These are phyloP conservation scores for Chymomyza amoena DNA, from an alignment of 2,888 invertebrate species.

Conservation along the genomic window DNA sequence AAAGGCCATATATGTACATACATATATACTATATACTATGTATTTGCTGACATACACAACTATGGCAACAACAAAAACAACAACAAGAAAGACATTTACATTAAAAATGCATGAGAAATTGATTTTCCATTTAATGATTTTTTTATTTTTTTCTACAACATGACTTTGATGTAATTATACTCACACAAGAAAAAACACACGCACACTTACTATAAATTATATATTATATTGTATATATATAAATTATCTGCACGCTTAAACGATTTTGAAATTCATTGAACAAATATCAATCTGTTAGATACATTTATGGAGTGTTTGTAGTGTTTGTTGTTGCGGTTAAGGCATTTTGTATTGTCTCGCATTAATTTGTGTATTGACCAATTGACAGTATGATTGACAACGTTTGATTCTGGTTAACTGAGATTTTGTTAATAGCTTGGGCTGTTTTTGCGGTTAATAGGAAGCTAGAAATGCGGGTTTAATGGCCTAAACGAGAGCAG, in stretches of 20 bases:
- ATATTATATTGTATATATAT: constrained; percentile 12
- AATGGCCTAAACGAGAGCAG: too few species aligned
- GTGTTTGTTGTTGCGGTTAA: neutral
- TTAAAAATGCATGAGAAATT: constrained; percentile 54
- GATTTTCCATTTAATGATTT: constrained; percentile 26
- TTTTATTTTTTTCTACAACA: neutral
- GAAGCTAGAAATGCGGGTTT: too few species aligned
- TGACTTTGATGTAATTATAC: neutral
- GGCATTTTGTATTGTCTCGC: neutral
- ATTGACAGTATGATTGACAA: neutral
- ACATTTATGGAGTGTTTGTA: constrained; percentile 1
- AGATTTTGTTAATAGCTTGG: neutral
- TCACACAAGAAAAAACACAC: neutral
- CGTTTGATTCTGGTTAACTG: neutral
- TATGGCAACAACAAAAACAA: neutral
- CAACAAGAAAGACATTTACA: constrained; percentile 41
- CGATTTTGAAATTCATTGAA: constrained; percentile 66
- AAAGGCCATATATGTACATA: too few species aligned
- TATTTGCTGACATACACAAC: neutral
- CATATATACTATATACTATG: neutral
- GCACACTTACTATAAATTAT: constrained; percentile 1
- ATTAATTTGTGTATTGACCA: neutral
- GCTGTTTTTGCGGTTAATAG: neutral
- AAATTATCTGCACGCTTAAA: constrained; percentile 68
- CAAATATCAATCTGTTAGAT: constrained; percentile 50